Conservation (phyloP, 2,797 vertebrate genomes). For the Rhyacichthys aspro region DNA sequence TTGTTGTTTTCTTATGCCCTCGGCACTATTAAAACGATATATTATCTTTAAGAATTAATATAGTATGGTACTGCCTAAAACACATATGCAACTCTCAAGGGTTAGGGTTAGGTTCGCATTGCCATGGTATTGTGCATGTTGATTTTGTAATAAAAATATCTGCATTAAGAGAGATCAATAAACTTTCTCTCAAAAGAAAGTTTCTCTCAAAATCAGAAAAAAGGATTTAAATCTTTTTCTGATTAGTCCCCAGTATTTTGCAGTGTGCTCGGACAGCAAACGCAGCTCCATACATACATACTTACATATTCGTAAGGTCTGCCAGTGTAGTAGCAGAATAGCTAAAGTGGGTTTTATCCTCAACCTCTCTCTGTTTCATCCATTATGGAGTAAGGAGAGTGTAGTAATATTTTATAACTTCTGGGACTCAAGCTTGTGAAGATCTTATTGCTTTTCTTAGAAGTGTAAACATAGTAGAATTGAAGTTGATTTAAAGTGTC, state of each 20-base stretch:
- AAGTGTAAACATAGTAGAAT: slow-evolving; percentile 37
- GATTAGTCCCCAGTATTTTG: too few species aligned
- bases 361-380: slow-evolving; percentile 35
- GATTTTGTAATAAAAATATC: too few species aligned
- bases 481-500: slow-evolving; percentile 29
- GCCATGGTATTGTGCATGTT: too few species aligned
- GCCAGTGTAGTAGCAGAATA: too few species aligned
- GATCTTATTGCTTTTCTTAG: slow-evolving; percentile 31
- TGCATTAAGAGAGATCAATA: too few species aligned
- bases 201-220: too few species aligned
- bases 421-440: slow-evolving; percentile 20
- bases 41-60: too few species aligned
- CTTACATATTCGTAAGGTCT: neutral
- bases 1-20: too few species aligned
- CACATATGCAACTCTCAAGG: neutral
- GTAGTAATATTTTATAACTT: slow-evolving; percentile 45
- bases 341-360: slow-evolving; percentile 10
- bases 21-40: too few species aligned
- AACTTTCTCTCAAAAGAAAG: too few species aligned
- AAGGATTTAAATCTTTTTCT: neutral
- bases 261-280: neutral
- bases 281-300: slow-evolving; percentile 1
- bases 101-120: too few species aligned
- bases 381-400: slow-evolving; percentile 41
- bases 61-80: too few species aligned